Conservation (phyloP, 92 coral and sea anemone genomes). For the Palythoa grandis region DNA sequence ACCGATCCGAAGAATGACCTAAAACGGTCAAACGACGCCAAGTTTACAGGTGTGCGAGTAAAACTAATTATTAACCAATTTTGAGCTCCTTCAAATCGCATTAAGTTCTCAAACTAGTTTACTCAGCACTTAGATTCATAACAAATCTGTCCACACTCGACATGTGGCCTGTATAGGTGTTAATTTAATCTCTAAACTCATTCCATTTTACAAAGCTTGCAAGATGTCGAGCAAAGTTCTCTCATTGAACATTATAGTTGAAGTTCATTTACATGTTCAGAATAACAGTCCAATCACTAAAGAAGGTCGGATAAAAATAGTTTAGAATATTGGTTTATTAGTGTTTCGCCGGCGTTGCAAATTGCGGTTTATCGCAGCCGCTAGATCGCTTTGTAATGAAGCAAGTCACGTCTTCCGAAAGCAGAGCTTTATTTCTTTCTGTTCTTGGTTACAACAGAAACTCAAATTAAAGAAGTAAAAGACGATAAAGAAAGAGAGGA, state of each 20-base stretch:
- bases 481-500: constrained; percentile 52
- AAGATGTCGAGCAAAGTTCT: constrained; percentile 6
- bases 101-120: constrained; percentile 66
- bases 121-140: constrained; percentile 63
- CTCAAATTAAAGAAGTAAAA: constrained; percentile 42
- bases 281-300: background rate
- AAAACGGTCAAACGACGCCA: constrained; percentile 11
- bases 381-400: constrained; percentile 19
- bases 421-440: background rate
- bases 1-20: constrained; percentile 6
- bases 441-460: constrained; percentile 20
- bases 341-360: background rate
- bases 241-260: background rate
- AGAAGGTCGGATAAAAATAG: background rate
- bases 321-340: constrained; percentile 8
- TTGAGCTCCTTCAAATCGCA: constrained; percentile 53
- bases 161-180: constrained; percentile 63
- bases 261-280: background rate
- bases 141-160: constrained; percentile 47
- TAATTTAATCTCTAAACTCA: constrained; percentile 66
- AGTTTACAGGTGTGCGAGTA: constrained; percentile 35
- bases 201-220: constrained; percentile 21
- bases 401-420: constrained; percentile 21
- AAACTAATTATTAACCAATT: constrained; percentile 43
- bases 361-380: background rate